These are phyloP conservation scores for Stegana nigrithorax DNA, from an alignment of 2,888 invertebrate genomes.

Conservation along the genomic window DNA sequence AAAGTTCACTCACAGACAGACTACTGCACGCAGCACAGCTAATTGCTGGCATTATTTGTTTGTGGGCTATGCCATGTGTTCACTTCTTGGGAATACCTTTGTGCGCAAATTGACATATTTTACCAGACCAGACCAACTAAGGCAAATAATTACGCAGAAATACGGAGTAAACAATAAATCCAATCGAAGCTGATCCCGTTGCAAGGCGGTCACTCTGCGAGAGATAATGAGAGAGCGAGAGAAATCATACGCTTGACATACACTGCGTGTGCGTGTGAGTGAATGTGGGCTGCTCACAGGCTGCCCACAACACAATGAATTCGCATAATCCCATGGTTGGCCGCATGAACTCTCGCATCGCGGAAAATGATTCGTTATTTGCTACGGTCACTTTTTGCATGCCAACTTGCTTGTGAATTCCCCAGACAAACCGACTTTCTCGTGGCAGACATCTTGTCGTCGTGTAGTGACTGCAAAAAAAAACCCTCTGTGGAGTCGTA, in stretches of 20 bases:
- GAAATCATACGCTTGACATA: no score
- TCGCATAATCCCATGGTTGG: slow-evolving; percentile 50
- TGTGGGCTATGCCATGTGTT: slow-evolving; percentile 48
- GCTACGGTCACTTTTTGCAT: slow-evolving; percentile 12
- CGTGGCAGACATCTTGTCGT: background rate
- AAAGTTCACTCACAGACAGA: background rate
- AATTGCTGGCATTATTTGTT: slow-evolving; percentile 61
- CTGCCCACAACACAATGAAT: slow-evolving; percentile 43
- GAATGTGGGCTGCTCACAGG: slow-evolving; percentile 5
- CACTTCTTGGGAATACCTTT: slow-evolving; percentile 46
- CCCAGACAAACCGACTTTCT: slow-evolving; percentile 8
- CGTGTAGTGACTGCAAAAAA: background rate
- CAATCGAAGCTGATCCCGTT: slow-evolving; percentile 37
- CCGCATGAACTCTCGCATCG: slow-evolving; percentile 39
- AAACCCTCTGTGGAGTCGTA: no score
- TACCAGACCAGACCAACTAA: no score
- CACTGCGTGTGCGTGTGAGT: background rate
- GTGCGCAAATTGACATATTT: slow-evolving; percentile 51
- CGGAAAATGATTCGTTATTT: slow-evolving; percentile 12
- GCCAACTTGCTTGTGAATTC: background rate
- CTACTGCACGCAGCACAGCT: slow-evolving; percentile 36
- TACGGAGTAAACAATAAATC: slow-evolving; percentile 26
- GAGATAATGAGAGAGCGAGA: no score
- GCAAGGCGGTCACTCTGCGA: background rate
- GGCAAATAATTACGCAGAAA: slow-evolving; percentile 27